Conservation (phyloP, 2,888 invertebrate species). For the Therioaphis trifolii region DNA sequence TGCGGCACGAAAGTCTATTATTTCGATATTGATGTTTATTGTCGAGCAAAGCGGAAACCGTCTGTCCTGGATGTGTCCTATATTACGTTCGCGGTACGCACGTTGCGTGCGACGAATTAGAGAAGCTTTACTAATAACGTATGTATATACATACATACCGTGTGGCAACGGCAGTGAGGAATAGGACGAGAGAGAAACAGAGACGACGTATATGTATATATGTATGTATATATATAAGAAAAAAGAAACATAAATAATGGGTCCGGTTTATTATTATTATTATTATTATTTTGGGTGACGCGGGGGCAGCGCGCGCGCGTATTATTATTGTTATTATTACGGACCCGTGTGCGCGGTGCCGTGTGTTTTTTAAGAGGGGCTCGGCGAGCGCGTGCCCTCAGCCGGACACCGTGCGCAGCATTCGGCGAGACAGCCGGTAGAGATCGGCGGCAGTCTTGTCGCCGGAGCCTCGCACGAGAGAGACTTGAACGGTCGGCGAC, state of each 20-base stretch:
- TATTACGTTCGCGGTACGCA: background rate
- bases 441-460: conserved; percentile 52
- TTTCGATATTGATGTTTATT: no score
- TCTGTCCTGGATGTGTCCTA: background rate
- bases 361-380: conserved; percentile 22
- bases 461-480: conserved; percentile 44
- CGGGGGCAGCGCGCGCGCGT: conserved; percentile 48
- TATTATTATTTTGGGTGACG: conserved; percentile 48
- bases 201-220: background rate
- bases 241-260: conserved; percentile 60
- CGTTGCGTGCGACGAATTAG: background rate
- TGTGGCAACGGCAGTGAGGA: background rate
- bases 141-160: no score
- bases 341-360: background rate
- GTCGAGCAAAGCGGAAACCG: background rate
- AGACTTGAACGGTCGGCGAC: conserved; percentile 51
- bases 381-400: conserved; percentile 53
- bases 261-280: conserved; percentile 39
- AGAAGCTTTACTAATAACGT: background rate
- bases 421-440: conserved; percentile 26
- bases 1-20: no score
- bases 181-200: conserved; percentile 9
- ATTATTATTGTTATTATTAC: conserved; percentile 41
- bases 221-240: no score
- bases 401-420: conserved; percentile 19